Conservation (phyloP, 2,797 vertebrate species). For the Pachyuromys duprasi region DNA sequence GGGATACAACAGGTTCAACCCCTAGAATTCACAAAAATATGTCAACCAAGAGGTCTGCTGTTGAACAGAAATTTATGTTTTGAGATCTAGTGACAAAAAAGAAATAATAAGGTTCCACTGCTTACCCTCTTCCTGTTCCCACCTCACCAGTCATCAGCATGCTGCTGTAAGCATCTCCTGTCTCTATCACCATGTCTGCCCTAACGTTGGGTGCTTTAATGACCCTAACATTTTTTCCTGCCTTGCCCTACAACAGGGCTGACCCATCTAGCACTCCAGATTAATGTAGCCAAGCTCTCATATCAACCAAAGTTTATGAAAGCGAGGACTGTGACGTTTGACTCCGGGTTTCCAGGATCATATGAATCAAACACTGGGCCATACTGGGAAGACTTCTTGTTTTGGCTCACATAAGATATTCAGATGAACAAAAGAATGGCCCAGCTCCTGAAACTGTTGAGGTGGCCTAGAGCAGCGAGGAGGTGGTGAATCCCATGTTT, state of each 20-base stretch:
- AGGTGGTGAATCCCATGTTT: neutral
- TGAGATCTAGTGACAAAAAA: neutral
- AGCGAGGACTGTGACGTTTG: constrained; percentile 5
- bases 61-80: constrained; percentile 41
- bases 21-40: neutral
- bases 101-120: no score
- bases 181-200: neutral
- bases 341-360: neutral
- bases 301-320: neutral
- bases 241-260: neutral
- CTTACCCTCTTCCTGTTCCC: neutral
- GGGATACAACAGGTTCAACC: neutral
- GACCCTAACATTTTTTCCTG: neutral
- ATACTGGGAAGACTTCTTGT: neutral
- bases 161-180: neutral
- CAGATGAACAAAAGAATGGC: neutral
- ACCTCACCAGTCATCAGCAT: neutral
- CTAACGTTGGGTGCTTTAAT: neutral
- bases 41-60: neutral
- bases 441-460: neutral
- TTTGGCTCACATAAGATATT: neutral
- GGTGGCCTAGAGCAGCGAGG: neutral
- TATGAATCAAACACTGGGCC: neutral
- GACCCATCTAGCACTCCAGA: neutral
- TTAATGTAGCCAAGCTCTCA: neutral